Percentiles rank a stretch among this genome's conserved stretches.
phyloP scores from a whole-genome alignment of 2,888 invertebrate species.

The Harpagoxenus sublaevis region DNA sequence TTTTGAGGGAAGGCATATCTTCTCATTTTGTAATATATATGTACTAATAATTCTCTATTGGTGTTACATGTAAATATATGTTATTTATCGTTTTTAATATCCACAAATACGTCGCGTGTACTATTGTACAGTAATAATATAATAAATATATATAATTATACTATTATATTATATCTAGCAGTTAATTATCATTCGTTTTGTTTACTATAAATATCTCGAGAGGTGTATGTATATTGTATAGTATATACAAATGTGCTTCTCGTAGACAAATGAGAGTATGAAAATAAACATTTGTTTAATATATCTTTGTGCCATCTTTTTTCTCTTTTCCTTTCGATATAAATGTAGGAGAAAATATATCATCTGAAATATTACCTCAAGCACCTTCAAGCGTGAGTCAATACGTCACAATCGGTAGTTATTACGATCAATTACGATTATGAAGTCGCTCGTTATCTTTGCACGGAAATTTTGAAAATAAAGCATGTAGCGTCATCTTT shows the following conservation, averaged over 20 bases:
- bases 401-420: neutral
- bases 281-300: conserved; percentile 44
- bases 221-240: neutral
- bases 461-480: neutral
- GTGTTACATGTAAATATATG: conserved; percentile 62
- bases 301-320: neutral
- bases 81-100: conserved; percentile 26
- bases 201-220: conserved; percentile 17
- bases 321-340: neutral
- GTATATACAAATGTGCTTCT: neutral
- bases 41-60: conserved; percentile 47
- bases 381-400: no score
- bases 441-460: neutral
- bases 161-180: conserved; percentile 33
- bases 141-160: conserved; percentile 44
- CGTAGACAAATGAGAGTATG: neutral
- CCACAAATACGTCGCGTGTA: neutral
- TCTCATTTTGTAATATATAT: conserved; percentile 26
- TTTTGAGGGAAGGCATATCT: neutral
- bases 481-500: neutral
- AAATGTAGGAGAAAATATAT: neutral
- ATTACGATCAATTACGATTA: no score
- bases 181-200: conserved; percentile 20
- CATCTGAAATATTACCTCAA: no score
- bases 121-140: conserved; percentile 57